Evolutionary conservation across 1,140 invertebrate genomes (phyloP).

Genomic region (Rhizoglyphus robini): DNA sequence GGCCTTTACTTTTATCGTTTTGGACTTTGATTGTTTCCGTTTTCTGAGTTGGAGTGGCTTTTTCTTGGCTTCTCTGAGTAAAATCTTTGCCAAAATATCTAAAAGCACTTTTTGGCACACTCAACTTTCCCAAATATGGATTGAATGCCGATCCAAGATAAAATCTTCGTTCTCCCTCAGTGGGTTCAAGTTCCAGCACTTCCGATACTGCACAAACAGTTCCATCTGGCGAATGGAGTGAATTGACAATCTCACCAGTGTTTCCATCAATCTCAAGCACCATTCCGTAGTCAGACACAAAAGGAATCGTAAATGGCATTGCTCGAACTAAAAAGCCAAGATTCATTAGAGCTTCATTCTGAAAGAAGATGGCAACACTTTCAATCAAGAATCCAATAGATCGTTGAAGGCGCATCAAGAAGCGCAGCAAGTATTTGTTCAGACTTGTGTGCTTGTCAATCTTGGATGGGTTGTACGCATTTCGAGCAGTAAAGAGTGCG

Average conservation of each 20-base stretch:
- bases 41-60: no score
- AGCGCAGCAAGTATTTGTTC: constrained; percentile 31
- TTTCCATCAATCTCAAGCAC: no score
- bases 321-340: constrained; percentile 1
- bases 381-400: constrained; percentile 23
- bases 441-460: constrained; percentile 30
- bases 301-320: neutral
- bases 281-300: constrained; percentile 30
- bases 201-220: constrained; percentile 31
- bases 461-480: constrained; percentile 26
- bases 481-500: constrained; percentile 42
- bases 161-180: constrained; percentile 26
- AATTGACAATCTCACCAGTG: no score
- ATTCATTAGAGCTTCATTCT: constrained; percentile 12
- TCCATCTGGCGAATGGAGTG: no score
- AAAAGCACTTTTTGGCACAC: no score
- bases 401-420: constrained; percentile 29
- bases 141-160: constrained; percentile 56
- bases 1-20: no score
- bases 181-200: constrained; percentile 30
- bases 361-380: constrained; percentile 19
- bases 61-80: no score
- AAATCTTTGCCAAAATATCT: no score
- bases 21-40: no score
- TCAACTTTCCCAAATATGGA: constrained; percentile 41